These are phyloP conservation scores for Gonioctena quinquepunctata DNA, from an alignment of 1,140 invertebrate genomes.

Conservation along the genomic window DNA sequence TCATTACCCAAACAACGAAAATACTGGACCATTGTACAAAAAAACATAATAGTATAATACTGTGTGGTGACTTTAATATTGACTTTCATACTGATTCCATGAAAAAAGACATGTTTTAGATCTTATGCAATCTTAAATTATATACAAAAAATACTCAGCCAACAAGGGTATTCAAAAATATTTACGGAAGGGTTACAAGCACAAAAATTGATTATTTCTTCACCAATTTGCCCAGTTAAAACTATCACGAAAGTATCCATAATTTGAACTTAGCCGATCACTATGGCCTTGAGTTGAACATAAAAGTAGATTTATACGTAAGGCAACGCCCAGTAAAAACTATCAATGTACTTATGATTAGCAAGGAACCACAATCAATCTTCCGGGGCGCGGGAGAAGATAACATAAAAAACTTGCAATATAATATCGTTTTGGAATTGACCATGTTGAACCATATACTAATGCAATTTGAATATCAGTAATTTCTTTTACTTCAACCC, in stretches of 20 bases:
- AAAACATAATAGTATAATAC: background rate
- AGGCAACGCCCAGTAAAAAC: too few species aligned
- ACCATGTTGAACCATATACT: too few species aligned
- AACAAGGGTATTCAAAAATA: slow-evolving; percentile 5
- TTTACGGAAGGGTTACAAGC: background rate
- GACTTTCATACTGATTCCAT: too few species aligned
- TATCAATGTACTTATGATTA: too few species aligned
- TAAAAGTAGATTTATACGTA: background rate
- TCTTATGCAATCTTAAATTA: background rate
- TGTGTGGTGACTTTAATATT: slow-evolving; percentile 6
- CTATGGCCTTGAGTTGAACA: slow-evolving; percentile 4
- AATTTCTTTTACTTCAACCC: too few species aligned
- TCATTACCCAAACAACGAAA: background rate
- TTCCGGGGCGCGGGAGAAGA: background rate
- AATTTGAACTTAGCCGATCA: slow-evolving; percentile 2
- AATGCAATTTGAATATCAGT: too few species aligned
- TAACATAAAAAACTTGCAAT: slow-evolving; percentile 3
- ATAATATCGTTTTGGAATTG: too few species aligned
- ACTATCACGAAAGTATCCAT: background rate
- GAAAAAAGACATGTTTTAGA: background rate
- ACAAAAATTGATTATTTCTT: slow-evolving; percentile 4
- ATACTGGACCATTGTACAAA: background rate
- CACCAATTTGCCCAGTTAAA: slow-evolving; percentile 1
- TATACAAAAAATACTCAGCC: background rate
- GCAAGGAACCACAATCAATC: background rate